Evolutionary conservation across 2,113 vertebrate genomes (phyloP), one percentile per base, ranked within the genome.

Genomic region (Xyliphius kryptos): DNA sequence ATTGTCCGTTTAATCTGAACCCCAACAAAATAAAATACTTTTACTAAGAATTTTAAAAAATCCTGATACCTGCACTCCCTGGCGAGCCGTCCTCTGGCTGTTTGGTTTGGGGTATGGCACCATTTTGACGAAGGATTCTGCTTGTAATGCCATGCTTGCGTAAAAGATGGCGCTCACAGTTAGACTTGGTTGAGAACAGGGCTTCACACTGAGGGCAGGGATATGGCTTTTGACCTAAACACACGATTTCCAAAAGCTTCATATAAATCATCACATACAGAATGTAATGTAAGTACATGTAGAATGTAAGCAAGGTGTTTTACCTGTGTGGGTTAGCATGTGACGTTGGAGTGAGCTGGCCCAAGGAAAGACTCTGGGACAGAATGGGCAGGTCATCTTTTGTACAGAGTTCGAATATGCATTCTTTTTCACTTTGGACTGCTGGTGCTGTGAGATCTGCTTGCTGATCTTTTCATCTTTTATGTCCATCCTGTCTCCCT

Each of bases 281-380:
- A n/a, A n/a, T n/a, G n/a, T n/a, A 38, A 38, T 26, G 32, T 9
- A 19, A 47, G 13, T 19, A 44, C 17, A 32, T 40, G 26, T 6
- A n/a, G n/a, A n/a, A n/a, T 32, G 4, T 6, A 41, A 32, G 8
- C 17, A 20, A 20, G 22, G 17, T 32, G 26, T 5, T 32, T 90
- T 87, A 98, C 95, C 95, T 43, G 93, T 92, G 84, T 99, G 96
- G 19, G 92, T 96, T 49, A 99, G 88, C 91, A 98, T 89, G 83
- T 98, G 96, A 55, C 87, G 87, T 83, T 99, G 93, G 68, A 98
- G 83, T 1, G 95, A 97, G 79, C 90, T 91, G 63, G 88, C 90
- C 96, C 96, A 98, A 1, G 95, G 92, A 68, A 99, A 98, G 61
- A 94, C 90, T n/a, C 87, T 87, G 13, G 95, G 91, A 68, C 95